Base-by-base conservation (phyloP, 2,113 vertebrate genomes). In the Pluvialis apricaria region DNA sequence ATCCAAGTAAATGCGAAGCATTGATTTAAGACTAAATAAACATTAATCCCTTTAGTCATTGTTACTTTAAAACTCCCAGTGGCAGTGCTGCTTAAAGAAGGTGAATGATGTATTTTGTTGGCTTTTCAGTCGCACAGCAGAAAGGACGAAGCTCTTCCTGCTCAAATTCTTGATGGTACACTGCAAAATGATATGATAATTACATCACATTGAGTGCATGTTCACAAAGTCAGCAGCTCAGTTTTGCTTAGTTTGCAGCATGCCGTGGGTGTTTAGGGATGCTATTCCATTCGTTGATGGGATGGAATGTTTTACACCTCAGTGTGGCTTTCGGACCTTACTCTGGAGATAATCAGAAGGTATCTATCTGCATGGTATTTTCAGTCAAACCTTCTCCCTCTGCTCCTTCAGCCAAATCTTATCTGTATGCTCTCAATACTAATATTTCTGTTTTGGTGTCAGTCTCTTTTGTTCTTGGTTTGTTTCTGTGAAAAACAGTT, bases 301-400 rank as follows among this genome's bases (percentile, higher is more conserved):
- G 71, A 86, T 69, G 87, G 86, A 88, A 71, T 72, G 78, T 97
- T 97, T 97, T 93, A 70, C 82, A 91, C 9, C 3, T 69, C 73
- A 54, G 5, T 51, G 66, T 88, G 82, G 72, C 60, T 97, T 96
- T 93, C 66, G 65, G 52, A 54, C 38, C 55, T 90, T 70, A 78
- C 34, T 84, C 64, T 93, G 45, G 68, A 94, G 69, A 55, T 45
- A 36, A 78, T 73, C 66, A 55, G 72, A 91, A 94, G 88, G 42
- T 78, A 86, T 65, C 85, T 78, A 86, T 65, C 85, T 88, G 38
- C 9, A 5, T 44, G 60, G 75, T 72, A 10, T 72, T 91, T 96
- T 96, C 38, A 38, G 42, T 82, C 66, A 95, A 64, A 78, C 25
- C 19, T 75, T 69, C 25, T 64, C 15, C 71, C 40, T 47, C 15